Evolutionary conservation across 2,113 vertebrate genomes (phyloP).

Genomic region (Vombatus ursinus): DNA sequence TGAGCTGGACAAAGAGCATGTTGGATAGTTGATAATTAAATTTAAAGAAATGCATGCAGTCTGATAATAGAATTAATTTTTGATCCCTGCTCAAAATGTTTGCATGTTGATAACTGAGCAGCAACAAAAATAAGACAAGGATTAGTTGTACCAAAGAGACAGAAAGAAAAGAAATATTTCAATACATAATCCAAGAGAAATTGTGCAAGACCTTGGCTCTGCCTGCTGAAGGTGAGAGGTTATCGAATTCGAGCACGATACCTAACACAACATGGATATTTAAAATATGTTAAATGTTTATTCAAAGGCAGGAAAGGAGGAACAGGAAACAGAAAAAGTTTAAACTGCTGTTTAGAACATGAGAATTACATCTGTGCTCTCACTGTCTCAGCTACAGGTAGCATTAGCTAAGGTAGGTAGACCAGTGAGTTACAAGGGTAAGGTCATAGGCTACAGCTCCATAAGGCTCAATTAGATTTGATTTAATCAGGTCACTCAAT

Average conservation of each 20-base stretch:
- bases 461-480: neutral
- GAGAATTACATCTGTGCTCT: neutral
- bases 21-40: neutral
- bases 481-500: neutral
- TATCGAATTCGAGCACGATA: constrained; percentile 19
- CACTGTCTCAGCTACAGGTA: neutral
- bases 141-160: neutral
- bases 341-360: neutral
- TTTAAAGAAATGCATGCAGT: neutral
- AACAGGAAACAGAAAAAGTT: neutral
- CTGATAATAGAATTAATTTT: neutral
- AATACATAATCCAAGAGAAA: neutral
- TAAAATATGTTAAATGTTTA: neutral
- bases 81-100: constrained; percentile 8
- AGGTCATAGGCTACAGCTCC: neutral
- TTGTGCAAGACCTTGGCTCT: too few species aligned
- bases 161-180: neutral
- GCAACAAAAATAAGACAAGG: neutral
- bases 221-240: neutral
- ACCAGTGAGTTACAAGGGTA: neutral
- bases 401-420: neutral
- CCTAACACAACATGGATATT: neutral
- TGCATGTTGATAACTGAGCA: neutral
- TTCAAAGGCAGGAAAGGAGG: neutral
- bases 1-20: neutral